Percentiles rank a stretch among this genome's conserved stretches.
phyloP scores from a whole-genome alignment of 1,140 invertebrate genomes.

The Hypothenemus hampei region DNA sequence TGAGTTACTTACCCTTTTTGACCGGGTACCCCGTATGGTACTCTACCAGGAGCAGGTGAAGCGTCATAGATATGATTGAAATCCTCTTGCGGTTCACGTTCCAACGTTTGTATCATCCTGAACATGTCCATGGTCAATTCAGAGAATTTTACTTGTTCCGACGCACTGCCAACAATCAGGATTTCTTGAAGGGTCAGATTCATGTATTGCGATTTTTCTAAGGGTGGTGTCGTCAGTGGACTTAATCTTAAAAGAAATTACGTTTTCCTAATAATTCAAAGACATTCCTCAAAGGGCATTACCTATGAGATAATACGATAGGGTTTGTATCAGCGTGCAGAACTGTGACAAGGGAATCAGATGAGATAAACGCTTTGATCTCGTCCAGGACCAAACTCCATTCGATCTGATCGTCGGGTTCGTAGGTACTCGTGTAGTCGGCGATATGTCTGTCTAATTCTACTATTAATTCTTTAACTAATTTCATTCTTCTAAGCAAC shows the following conservation, averaged over 20 bases:
- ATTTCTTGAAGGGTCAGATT: slow-evolving; percentile 88
- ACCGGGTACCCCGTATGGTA: slow-evolving; percentile 56
- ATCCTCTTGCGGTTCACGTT: slow-evolving; percentile 85
- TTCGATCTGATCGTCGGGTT: slow-evolving; percentile 94
- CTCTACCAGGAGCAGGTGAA: slow-evolving; percentile 76
- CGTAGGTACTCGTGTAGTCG: slow-evolving; percentile 91
- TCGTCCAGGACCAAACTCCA: slow-evolving; percentile 93
- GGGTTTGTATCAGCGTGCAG: slow-evolving; percentile 81
- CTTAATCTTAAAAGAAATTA: slow-evolving; percentile 58
- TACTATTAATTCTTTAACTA: slow-evolving; percentile 86
- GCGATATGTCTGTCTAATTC: slow-evolving; percentile 88
- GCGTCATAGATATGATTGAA: slow-evolving; percentile 78
- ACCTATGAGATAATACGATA: slow-evolving; percentile 79
- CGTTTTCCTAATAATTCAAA: background rate
- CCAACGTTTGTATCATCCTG: slow-evolving; percentile 91
- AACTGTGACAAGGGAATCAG: slow-evolving; percentile 83
- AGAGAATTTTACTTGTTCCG: slow-evolving; percentile 96
- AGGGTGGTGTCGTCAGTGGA: slow-evolving; percentile 77
- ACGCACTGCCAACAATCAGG: slow-evolving; percentile 88
- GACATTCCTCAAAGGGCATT: slow-evolving; percentile 32
- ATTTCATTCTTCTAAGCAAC: slow-evolving; percentile 89
- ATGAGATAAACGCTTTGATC: slow-evolving; percentile 91
- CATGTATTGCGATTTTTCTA: slow-evolving; percentile 82
- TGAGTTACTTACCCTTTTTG: slow-evolving; percentile 45
- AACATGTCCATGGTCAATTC: slow-evolving; percentile 98